Conservation (phyloP, 1,140 invertebrate species). For the Temnothorax longispinosus region DNA sequence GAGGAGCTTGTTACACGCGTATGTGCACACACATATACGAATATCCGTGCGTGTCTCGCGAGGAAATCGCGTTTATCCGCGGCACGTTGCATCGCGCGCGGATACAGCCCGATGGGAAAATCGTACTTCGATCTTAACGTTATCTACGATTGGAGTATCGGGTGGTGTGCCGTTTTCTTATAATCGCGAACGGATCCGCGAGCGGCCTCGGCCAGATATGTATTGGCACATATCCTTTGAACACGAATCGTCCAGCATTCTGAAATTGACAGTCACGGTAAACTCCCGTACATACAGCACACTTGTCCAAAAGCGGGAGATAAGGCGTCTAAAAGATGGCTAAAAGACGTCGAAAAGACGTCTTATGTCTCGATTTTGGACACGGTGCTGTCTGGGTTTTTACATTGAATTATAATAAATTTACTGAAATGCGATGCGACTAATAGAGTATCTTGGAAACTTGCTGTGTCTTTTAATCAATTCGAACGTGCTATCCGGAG, state of each 20-base stretch:
- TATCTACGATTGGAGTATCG: conserved; percentile 30
- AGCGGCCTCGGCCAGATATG: not conserved
- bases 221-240: not conserved
- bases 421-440: not conserved
- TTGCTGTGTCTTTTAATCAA: not conserved
- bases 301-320: too few relatives aligned
- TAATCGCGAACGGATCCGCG: conserved; percentile 1
- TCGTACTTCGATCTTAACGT: conserved; percentile 35
- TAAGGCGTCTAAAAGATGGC: too few relatives aligned
- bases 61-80: not conserved
- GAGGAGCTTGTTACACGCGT: conserved; percentile 45
- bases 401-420: not conserved
- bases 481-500: not conserved
- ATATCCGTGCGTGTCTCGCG: not conserved
- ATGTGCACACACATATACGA: not conserved
- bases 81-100: not conserved
- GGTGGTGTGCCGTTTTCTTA: conserved; percentile 29
- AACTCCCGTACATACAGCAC: too few relatives aligned
- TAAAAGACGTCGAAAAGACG: too few relatives aligned
- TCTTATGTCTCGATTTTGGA: too few relatives aligned
- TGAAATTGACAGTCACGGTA: not conserved
- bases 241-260: not conserved
- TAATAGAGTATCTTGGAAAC: not conserved
- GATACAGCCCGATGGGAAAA: conserved; percentile 27
- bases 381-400: not conserved